Conservation (phyloP, 1,140 invertebrate species). For the Caenorhabditis tropicalis region DNA sequence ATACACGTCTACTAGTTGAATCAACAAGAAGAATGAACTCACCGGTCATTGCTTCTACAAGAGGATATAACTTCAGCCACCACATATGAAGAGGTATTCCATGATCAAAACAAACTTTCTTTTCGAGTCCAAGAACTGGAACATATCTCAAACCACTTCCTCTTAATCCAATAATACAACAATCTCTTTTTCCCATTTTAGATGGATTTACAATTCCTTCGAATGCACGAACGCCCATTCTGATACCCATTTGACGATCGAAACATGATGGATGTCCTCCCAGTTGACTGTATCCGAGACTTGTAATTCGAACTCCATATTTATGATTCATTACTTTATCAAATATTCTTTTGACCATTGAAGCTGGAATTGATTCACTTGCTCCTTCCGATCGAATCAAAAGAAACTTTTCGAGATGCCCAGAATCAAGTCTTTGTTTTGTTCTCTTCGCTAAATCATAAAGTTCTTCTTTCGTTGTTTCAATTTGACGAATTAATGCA, state of each 20-base stretch:
- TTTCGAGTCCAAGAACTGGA: not conserved
- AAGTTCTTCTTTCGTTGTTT: not conserved
- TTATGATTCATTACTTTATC: conserved; percentile 1
- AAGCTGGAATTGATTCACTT: not conserved
- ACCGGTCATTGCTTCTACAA: conserved; percentile 27
- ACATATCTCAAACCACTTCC: conserved; percentile 28
- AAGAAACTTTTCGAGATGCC: conserved; percentile 1
- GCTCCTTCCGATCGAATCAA: conserved; percentile 27
- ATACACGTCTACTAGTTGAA: too few species aligned
- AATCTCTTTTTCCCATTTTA: conserved; percentile 11
- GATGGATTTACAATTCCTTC: conserved; percentile 17
- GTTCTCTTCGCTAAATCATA: not conserved
- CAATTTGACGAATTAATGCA: not conserved
- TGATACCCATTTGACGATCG: conserved; percentile 31
- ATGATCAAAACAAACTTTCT: conserved; percentile 17
- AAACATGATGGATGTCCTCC: conserved; percentile 17
- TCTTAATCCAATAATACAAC: conserved; percentile 5
- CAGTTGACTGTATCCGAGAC: conserved; percentile 28
- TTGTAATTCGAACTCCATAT: conserved; percentile 12
- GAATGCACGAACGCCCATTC: conserved; percentile 26
- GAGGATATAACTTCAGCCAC: conserved; percentile 7
- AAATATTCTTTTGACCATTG: not conserved
- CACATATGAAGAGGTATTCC: conserved; percentile 10
- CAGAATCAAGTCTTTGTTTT: not conserved
- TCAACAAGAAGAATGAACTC: not conserved